phyloP scores from a whole-genome alignment of 2,797 vertebrate genomes.

The Coluber constrictor region DNA sequence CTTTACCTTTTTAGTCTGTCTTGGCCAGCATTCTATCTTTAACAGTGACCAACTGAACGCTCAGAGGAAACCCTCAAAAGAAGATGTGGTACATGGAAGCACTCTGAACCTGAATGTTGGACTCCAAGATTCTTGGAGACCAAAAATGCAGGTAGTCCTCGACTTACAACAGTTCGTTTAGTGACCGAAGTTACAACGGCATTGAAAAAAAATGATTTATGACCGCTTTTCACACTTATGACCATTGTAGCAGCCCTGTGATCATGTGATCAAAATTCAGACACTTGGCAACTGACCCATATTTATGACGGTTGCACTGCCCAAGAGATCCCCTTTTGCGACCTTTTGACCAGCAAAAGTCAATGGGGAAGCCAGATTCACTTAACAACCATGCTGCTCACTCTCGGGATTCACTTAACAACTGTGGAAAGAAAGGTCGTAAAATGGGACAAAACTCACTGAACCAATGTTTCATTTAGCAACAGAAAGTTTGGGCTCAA shows the following conservation, averaged over 20 bases:
- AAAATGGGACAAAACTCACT: neutral
- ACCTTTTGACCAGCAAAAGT: neutral
- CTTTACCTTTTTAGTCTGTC: too few species aligned
- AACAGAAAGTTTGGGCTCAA: neutral
- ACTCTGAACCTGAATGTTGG: neutral
- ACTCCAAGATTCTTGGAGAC: neutral
- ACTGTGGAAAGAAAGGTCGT: neutral
- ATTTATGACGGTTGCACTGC: neutral
- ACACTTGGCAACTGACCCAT: neutral
- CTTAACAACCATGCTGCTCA: neutral
- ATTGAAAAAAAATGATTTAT: neutral
- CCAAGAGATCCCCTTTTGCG: too few species aligned
- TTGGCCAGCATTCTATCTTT: neutral
- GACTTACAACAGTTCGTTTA: neutral
- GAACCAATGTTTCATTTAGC: neutral
- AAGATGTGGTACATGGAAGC: neutral
- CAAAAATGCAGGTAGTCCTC: neutral
- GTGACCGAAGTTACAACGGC: neutral
- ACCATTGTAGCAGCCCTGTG: too few species aligned
- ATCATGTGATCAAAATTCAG: neutral
- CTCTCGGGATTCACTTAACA: neutral
- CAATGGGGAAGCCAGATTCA: neutral
- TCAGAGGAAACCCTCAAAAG: neutral
- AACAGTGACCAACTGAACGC: neutral
- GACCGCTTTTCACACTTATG: neutral